A percentile compares a stretch with the other conserved stretches of the same genome.
phyloP scores from a whole-genome alignment of 2,113 vertebrate species.

The human region GRCh38 chr12:48780501-48781000 shows the following conservation, averaged over 20 bases:
- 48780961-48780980: too few species aligned
- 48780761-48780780: background rate
- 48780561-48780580: background rate
- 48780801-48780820: background rate
- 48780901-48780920: too few species aligned
- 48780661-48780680: background rate
- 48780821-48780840: conserved; percentile 64
- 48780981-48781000: too few species aligned
- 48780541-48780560: background rate
- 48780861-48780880: conserved; percentile 72
- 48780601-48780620: background rate
- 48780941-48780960: too few species aligned
- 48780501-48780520: background rate
- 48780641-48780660: conserved; percentile 54
- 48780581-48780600: conserved; percentile 12
- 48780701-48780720: background rate
- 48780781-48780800: background rate
- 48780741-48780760: background rate
- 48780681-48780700: background rate
- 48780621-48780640: background rate
- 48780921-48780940: too few species aligned
- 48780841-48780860: conserved; percentile 33
- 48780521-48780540: background rate
- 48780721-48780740: background rate
- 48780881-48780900: conserved; percentile 47